Evolutionary conservation across 2,888 invertebrate species (phyloP), one percentile per base, ranked within the genome.

Genomic region (Polydrusus pterygomalis): DNA sequence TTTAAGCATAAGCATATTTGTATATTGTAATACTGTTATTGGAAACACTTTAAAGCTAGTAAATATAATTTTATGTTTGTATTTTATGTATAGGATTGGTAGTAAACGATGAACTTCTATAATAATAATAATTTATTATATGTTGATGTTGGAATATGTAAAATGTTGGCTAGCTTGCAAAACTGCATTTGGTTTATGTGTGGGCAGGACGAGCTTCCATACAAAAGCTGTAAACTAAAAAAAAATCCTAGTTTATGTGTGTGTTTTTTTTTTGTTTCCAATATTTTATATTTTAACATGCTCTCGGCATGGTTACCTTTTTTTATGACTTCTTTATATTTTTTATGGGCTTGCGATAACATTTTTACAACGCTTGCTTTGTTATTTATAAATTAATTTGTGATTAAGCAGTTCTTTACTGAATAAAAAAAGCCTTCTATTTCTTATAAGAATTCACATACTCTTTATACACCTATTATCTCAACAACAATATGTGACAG

Each of bases 21-120:
- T 34, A 49, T 47, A 47, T 7, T 49, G 45, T 15, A 49, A 49
- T n/a, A 30, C 10, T 64, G 11, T 64, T 49, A 64, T 49, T 49
- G 49, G 64, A 49, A 63, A 64, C 64, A 64, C 47, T n/a, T 64
- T 64, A 34, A 8, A 49, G 64, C 25, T 64, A 64, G 49, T 64
- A 64, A 64, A 64, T 64, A 49, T 49, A 15, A 64, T 34, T 64
- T 64, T 64, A 64, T 47, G 49, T 64, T 64, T 49, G 43, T 34
- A 30, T 49, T 64, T 64, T 64, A 64, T 49, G 64, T 49, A 34
- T 17, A 64, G 30, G 64, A 49, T 64, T 49, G 64, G 17, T 64
- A 34, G 49, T 64, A 47, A 64, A 45, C 30, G 20, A 17, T 45
- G 34, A 49, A 49, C 34, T 34, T 34, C 30, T 15, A 25, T 47